phyloP scores from a whole-genome alignment of 1,140 invertebrate species.

The Macrosteles quadrilineatus region DNA sequence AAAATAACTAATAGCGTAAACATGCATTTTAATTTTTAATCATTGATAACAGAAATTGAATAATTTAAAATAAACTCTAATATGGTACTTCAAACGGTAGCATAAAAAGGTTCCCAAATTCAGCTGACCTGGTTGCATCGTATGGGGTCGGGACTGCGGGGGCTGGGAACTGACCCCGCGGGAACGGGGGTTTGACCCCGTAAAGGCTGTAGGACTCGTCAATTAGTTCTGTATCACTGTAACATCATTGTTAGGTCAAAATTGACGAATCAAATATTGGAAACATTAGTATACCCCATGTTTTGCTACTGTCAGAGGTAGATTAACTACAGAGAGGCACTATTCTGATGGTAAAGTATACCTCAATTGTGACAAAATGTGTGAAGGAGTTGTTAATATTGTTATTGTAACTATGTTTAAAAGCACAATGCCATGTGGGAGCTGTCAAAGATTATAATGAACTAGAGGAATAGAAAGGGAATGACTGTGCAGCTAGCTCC shows the following conservation, averaged over 20 bases:
- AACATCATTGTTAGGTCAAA: slow-evolving; percentile 23
- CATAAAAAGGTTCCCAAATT: slow-evolving; percentile 23
- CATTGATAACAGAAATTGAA: not conserved
- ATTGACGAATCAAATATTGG: too few relatives aligned
- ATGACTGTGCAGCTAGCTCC: too few relatives aligned
- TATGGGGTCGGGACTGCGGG: slow-evolving; percentile 55
- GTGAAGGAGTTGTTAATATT: too few relatives aligned
- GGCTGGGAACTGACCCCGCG: slow-evolving; percentile 49
- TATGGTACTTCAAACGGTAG: not conserved
- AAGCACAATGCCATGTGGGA: too few relatives aligned
- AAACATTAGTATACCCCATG: too few relatives aligned
- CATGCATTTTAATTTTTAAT: not conserved
- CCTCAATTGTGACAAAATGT: too few relatives aligned
- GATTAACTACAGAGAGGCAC: too few relatives aligned
- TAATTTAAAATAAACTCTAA: slow-evolving; percentile 1
- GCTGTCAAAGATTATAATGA: too few relatives aligned
- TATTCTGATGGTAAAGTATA: too few relatives aligned
- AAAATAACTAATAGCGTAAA: slow-evolving; percentile 16
- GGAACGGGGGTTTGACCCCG: slow-evolving; percentile 66
- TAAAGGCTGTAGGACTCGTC: slow-evolving; percentile 74
- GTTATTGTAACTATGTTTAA: too few relatives aligned
- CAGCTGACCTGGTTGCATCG: slow-evolving; percentile 51
- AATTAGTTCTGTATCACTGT: slow-evolving; percentile 64
- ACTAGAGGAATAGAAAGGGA: too few relatives aligned
- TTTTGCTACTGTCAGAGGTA: too few relatives aligned